Conservation (phyloP, 2,113 vertebrate species). For the Dasyurus viverrinus region DNA sequence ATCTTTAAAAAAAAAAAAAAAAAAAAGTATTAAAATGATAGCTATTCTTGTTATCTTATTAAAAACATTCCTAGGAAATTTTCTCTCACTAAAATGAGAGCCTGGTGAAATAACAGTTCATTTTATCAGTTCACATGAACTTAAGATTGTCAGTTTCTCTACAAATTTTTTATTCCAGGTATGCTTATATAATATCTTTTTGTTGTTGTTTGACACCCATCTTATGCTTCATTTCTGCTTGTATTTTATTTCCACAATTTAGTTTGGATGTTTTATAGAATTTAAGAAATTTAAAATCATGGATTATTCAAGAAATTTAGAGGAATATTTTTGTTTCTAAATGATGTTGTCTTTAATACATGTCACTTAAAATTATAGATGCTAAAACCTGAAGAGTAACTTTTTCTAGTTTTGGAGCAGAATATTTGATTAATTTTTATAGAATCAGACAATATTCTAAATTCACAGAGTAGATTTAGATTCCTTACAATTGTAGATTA, state of each 20-base stretch:
- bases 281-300: slow-evolving; percentile 36
- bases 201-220: background rate
- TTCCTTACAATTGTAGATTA: background rate
- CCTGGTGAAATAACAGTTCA: slow-evolving; percentile 10
- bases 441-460: background rate
- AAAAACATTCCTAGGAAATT: background rate
- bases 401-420: background rate
- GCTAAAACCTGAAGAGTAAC: slow-evolving; percentile 20
- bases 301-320: slow-evolving; percentile 15
- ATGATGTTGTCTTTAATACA: background rate
- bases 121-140: slow-evolving; percentile 9
- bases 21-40: background rate
- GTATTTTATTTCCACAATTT: slow-evolving; percentile 36
- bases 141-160: background rate
- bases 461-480: background rate
- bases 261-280: slow-evolving; percentile 22
- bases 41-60: background rate
- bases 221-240: slow-evolving; percentile 20
- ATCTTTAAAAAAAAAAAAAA: background rate
- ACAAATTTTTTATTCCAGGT: background rate
- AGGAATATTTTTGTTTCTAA: slow-evolving; percentile 28
- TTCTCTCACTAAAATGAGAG: background rate
- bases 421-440: background rate
- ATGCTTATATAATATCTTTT: background rate
- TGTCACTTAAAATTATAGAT: slow-evolving; percentile 37